These are phyloP conservation scores for Pachypanchax playfairii DNA, from an alignment of 2,113 vertebrate genomes.

Conservation along the genomic window DNA sequence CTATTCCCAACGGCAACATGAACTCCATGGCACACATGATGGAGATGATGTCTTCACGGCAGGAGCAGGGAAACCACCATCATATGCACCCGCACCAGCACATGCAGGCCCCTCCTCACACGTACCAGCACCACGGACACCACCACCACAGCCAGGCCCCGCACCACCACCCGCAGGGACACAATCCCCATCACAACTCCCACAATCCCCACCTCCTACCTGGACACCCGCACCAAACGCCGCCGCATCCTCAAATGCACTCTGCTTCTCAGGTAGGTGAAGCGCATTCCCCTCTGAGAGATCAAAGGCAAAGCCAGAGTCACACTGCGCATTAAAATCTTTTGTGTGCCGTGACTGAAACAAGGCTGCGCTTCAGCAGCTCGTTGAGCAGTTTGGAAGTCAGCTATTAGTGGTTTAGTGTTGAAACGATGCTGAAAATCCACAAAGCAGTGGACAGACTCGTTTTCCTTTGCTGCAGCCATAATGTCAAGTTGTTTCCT, in stretches of 20 bases:
- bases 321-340: slow-evolving; percentile 43
- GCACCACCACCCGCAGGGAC: slow-evolving; percentile 92
- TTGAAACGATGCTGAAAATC: slow-evolving; percentile 46
- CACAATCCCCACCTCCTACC: slow-evolving; percentile 94
- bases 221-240: slow-evolving; percentile 91
- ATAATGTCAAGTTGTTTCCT: slow-evolving; percentile 60
- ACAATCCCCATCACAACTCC: slow-evolving; percentile 91
- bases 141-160: slow-evolving; percentile 85
- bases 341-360: slow-evolving; percentile 32
- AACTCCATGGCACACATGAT: slow-evolving; percentile 99
- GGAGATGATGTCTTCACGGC: slow-evolving; percentile 98
- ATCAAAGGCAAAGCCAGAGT: slow-evolving; percentile 33
- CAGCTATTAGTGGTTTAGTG: slow-evolving; percentile 49
- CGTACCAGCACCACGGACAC: slow-evolving; percentile 86
- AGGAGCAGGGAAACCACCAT: slow-evolving; percentile 88
- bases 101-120: slow-evolving; percentile 89
- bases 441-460: slow-evolving; percentile 40
- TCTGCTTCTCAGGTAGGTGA: slow-evolving; percentile 89
- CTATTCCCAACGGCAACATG: slow-evolving; percentile 96
- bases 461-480: slow-evolving; percentile 37
- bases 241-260: slow-evolving; percentile 90
- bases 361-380: slow-evolving; percentile 31
- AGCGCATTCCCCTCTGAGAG: slow-evolving; percentile 5
- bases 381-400: slow-evolving; percentile 40
- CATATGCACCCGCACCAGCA: slow-evolving; percentile 97